Percentiles rank a stretch among this genome's conserved stretches.
These are phyloP conservation scores for Pseudolaguvia tuberculata DNA, from an alignment of 2,113 vertebrate genomes.

Conservation along the genomic window DNA sequence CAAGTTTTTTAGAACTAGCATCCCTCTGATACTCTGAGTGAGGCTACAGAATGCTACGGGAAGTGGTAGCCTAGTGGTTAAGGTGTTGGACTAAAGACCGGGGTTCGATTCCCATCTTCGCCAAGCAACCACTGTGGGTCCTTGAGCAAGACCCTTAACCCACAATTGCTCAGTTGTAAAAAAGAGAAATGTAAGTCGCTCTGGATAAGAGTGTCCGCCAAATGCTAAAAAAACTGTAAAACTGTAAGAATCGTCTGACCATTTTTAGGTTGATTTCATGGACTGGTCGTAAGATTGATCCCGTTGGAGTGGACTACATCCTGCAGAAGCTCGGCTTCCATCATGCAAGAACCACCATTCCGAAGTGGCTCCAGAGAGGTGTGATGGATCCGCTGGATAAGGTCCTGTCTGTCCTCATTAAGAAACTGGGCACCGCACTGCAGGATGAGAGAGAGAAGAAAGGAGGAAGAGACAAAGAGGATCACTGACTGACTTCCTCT, in stretches of 20 bases:
- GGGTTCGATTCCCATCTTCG: no score
- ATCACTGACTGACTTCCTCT: constrained; percentile 68
- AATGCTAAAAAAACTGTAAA: no score
- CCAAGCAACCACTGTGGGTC: no score
- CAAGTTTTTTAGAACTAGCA: not conserved
- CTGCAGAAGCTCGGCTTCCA: constrained; percentile 97
- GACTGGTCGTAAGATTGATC: constrained; percentile 97
- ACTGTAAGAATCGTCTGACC: not conserved
- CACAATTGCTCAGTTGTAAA: no score
- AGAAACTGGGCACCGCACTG: constrained; percentile 90
- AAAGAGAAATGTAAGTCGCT: no score
- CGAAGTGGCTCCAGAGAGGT: constrained; percentile 98
- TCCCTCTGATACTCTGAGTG: not conserved
- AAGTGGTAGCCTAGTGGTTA: no score
- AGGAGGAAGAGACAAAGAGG: constrained; percentile 85
- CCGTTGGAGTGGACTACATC: constrained; percentile 96
- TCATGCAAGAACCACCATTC: constrained; percentile 98
- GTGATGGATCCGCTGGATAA: constrained; percentile 99
- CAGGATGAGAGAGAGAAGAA: constrained; percentile 96
- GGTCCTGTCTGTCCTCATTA: constrained; percentile 93
- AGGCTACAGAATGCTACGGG: no score
- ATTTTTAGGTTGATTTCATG: constrained; percentile 88
- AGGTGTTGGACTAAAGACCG: no score
- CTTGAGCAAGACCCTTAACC: no score
- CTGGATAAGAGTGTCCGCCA: no score